Conservation (phyloP, 2,113 vertebrate species). For the Phycodurus eques region DNA sequence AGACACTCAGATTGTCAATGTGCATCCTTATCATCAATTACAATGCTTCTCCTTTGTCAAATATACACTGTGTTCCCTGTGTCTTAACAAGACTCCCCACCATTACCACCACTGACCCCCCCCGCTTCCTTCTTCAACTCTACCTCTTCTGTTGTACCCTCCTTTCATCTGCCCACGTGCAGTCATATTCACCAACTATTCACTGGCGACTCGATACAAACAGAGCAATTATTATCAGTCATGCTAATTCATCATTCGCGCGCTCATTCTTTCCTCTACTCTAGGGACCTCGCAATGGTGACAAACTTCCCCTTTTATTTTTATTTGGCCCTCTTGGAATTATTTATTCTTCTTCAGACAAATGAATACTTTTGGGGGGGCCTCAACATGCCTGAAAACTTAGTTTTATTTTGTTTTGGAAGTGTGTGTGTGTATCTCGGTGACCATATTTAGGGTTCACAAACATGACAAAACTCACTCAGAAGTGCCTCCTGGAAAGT, state of each 20-base stretch:
- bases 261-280: constrained; percentile 48
- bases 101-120: constrained; percentile 61
- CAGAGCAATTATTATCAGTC: constrained; percentile 73
- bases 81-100: constrained; percentile 58
- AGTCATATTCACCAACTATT: constrained; percentile 56
- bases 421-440: too few relatives aligned
- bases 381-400: too few relatives aligned
- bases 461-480: too few relatives aligned
- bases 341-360: too few relatives aligned
- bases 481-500: too few relatives aligned
- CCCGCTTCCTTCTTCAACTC: constrained; percentile 49
- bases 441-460: too few relatives aligned
- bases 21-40: constrained; percentile 16
- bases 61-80: constrained; percentile 39
- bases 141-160: constrained; percentile 51
- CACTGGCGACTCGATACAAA: constrained; percentile 67
- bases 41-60: constrained; percentile 19
- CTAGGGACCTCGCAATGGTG: constrained; percentile 60
- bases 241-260: constrained; percentile 62
- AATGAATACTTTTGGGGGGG: too few relatives aligned
- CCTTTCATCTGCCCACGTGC: constrained; percentile 62
- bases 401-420: too few relatives aligned
- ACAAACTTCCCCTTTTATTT: constrained; percentile 73
- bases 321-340: background rate
- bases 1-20: background rate